Percentiles rank a stretch among this genome's conserved stretches.
Evolutionary conservation across 53 echinoderm and acorn worm genomes (phyloP).

Genomic region (Apostichopus leukothele): DNA sequence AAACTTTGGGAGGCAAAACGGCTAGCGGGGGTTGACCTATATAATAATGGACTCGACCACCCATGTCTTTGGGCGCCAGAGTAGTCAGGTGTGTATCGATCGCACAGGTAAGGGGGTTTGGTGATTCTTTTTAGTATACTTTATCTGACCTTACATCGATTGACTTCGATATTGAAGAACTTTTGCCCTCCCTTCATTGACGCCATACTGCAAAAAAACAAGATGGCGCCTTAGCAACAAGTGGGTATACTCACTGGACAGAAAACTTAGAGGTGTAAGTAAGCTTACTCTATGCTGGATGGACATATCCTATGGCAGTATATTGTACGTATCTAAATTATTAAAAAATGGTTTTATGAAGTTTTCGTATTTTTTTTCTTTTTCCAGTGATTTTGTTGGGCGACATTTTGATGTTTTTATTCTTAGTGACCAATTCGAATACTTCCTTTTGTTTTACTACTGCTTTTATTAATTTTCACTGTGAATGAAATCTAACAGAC

Average conservation of each 20-base stretch:
- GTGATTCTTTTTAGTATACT: conserved; percentile 1
- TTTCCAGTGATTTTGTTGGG: no score
- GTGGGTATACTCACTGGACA: neutral
- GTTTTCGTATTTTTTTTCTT: no score
- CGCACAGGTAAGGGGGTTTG: conserved; percentile 1
- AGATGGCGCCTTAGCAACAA: neutral
- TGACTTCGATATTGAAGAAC: conserved; percentile 23
- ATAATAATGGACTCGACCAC: conserved; percentile 25
- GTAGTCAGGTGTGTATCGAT: conserved; percentile 19
- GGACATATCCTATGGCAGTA: no score
- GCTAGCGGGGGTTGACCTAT: conserved; percentile 32
- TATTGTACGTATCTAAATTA: no score
- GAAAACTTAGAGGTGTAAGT: neutral
- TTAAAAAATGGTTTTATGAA: no score
- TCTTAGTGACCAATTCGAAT: no score
- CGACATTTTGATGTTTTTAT: no score
- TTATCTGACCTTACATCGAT: conserved; percentile 33
- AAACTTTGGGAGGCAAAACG: neutral
- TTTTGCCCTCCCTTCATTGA: conserved; percentile 7
- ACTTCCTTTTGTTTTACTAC: no score
- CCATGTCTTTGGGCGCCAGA: conserved; percentile 24
- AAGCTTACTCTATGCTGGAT: no score
- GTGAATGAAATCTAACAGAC: no score
- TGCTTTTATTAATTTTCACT: no score
- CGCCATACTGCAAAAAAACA: neutral